A percentile compares a stretch with the other conserved stretches of the same genome.
Evolutionary conservation across 1,140 invertebrate species (phyloP).

Genomic region (Microvelia longipes): DNA sequence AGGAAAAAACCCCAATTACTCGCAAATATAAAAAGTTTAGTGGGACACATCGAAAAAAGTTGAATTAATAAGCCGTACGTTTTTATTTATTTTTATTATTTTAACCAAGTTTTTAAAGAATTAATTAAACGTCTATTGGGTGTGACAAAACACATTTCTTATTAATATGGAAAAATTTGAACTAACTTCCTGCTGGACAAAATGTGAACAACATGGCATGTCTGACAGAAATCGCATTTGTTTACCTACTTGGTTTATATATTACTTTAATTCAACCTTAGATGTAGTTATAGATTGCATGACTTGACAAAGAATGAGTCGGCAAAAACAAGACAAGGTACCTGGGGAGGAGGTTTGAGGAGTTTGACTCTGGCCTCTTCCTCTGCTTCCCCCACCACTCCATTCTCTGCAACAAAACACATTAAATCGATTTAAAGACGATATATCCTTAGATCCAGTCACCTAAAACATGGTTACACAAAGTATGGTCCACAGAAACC

Average conservation of each 20-base stretch:
- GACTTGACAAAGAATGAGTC: neutral
- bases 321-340: too few species aligned
- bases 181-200: neutral
- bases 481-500: neutral
- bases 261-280: too few species aligned
- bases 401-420: neutral
- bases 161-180: neutral
- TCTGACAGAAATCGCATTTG: too few species aligned
- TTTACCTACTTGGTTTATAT: too few species aligned
- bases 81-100: too few species aligned
- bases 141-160: neutral
- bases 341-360: neutral
- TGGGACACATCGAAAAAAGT: too few species aligned
- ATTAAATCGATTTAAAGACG: neutral
- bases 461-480: neutral
- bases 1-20: too few species aligned
- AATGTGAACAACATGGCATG: too few species aligned
- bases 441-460: neutral
- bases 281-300: neutral
- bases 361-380: neutral
- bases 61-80: too few species aligned
- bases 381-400: neutral
- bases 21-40: too few species aligned
- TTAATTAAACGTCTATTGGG: neutral
- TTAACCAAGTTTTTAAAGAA: neutral